phyloP scores from a whole-genome alignment of 2,888 invertebrate genomes.

The Tuta absoluta region DNA sequence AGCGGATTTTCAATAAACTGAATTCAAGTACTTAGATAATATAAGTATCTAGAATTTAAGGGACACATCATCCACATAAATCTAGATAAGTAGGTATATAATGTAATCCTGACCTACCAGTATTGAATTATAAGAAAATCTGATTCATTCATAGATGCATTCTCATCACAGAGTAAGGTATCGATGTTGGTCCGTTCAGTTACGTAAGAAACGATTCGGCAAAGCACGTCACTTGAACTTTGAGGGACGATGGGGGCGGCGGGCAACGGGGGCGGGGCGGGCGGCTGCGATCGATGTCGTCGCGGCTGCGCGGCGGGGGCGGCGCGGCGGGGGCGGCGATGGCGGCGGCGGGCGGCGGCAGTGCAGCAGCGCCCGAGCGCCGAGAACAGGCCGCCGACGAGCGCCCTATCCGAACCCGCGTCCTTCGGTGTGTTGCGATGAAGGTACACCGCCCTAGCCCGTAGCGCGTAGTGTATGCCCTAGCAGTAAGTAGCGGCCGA shows the following conservation, averaged over 20 bases:
- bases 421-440: constrained; percentile 69
- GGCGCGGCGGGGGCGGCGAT: constrained; percentile 38
- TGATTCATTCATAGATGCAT: constrained; percentile 7
- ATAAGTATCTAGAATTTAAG: no score
- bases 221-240: constrained; percentile 49
- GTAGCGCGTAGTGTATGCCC: constrained; percentile 68
- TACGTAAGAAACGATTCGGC: constrained; percentile 42
- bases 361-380: constrained; percentile 35
- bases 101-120: not conserved
- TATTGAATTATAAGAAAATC: not conserved
- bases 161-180: constrained; percentile 7
- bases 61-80: not conserved
- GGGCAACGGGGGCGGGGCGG: constrained; percentile 30
- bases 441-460: constrained; percentile 70
- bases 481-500: constrained; percentile 66
- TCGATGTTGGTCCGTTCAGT: constrained; percentile 27
- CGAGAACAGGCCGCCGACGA: constrained; percentile 43
- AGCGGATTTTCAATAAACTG: no score
- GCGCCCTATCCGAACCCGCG: constrained; percentile 37
- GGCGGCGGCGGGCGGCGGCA: constrained; percentile 47
- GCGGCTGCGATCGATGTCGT: constrained; percentile 33
- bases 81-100: not conserved
- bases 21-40: no score
- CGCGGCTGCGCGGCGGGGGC: constrained; percentile 40
- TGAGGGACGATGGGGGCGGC: constrained; percentile 30